Percentiles rank a stretch among this genome's conserved stretches.
Conservation (phyloP, 2,113 vertebrate species). For the Glaucomys volans region DNA sequence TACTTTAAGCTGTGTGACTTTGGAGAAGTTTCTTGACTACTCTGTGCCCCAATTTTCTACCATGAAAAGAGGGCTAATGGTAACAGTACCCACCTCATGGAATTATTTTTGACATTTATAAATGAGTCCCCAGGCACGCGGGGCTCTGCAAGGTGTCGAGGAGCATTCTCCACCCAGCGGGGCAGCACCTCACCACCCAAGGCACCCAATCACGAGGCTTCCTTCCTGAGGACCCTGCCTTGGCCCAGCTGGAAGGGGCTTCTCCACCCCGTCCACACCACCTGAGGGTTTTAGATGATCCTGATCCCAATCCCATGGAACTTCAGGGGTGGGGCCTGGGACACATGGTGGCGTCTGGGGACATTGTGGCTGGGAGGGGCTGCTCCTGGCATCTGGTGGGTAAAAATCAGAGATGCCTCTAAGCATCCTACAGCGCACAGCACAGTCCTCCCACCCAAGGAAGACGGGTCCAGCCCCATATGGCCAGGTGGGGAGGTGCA, state of each 20-base stretch:
- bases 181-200: too few species aligned
- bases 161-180: not conserved
- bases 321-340: too few species aligned
- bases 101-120: not conserved
- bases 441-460: fast-evolving
- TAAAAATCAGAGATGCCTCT: not conserved
- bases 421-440: not conserved
- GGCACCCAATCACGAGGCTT: too few species aligned
- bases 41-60: not conserved
- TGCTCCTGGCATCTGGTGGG: not conserved
- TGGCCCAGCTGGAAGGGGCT: too few species aligned
- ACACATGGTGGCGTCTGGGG: not conserved
- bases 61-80: not conserved
- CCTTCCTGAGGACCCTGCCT: too few species aligned
- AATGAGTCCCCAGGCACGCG: not conserved
- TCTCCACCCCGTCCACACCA: not conserved
- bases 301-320: too few species aligned
- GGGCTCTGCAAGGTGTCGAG: fast-evolving
- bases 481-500: not conserved
- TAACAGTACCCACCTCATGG: not conserved
- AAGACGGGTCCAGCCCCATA: not conserved
- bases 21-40: not conserved
- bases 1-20: not conserved
- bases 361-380: not conserved
- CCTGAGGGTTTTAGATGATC: too few species aligned